Base-by-base conservation (phyloP, 2,888 invertebrate genomes). In the Stictocephala bisonia region DNA sequence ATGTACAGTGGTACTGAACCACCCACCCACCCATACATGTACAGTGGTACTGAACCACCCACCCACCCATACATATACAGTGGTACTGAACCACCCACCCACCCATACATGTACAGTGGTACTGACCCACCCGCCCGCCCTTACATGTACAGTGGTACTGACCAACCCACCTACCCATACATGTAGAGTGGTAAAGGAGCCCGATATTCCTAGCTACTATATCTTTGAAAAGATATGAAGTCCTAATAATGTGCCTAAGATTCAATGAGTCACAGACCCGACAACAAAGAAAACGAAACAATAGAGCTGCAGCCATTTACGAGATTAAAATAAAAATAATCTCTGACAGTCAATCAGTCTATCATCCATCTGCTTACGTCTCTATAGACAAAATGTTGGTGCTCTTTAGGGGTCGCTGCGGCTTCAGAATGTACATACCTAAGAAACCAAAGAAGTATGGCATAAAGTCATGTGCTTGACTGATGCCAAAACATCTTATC, bases 361-460 rank as follows among this genome's bases (percentile, higher is more conserved):
- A 26, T n/a, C n/a, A 27, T 26, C 26, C 27, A 27, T 53, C 53
- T 13, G 6, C 53, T 2, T 24, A 26, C 4, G 6, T 27, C 6
- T 26, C 53, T 26, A n/a, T 53, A 2, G 53, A 53, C n/a, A 27
- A 53, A 27, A 53, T 53, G 53, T n/a, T 53, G 24, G 27, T 53
- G 9, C 26, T 27, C 6, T 53, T 53, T 53, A 24, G 53, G 11
- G 53, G 53, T 6, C 24, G 53, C 11, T 26, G 53, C 27, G 24
- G 26, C 3, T 53, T 53, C 27, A 24, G 27, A n/a, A n/a, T 53
- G 6, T 53, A 53, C n/a, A 53, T 53, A 27, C 53, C 53, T 26
- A 53, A 53, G 53, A 53, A 53, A n/a, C 53, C 53, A 7, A 24
- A 26, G 27, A 53, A 53, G 27, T 53, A 53, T 27, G 53, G 53